Base-by-base conservation (phyloP, 1,140 invertebrate species). In the Meloidogyne floridensis region DNA sequence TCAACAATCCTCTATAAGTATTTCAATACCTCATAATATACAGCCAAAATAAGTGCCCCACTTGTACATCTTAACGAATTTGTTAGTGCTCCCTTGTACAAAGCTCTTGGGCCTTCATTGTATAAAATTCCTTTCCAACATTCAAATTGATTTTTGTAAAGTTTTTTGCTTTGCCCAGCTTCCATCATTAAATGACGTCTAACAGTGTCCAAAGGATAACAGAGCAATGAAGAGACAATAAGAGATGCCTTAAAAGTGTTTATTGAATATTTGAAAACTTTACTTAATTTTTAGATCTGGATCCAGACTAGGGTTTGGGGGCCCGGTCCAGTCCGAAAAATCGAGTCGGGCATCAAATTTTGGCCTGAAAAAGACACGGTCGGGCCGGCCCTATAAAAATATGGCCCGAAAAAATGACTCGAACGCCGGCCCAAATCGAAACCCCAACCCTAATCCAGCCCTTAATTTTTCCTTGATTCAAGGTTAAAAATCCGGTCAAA, bases 201-300 rank as follows among this genome's bases (percentile, higher is more conserved):
- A 51, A 88, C 86, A 20, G 87, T 88, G 82, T 88, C 87, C 47
- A 88, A 72, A 3, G 87, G 87, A 75, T 88, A 89, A 76, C 86
- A 87, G 7, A 84, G 56, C 43, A 87, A 59, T 20, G 81, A 77
- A n/a, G 87, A 89, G 13, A 80, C 54, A 20, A 87, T 72, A 11
- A 87, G 56, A 74, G 84, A 87, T 53, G 82, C 59, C 87, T 87
- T n/a, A n/a, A n/a, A 80, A 32, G 10, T 15, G 32, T 51, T 32
- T 59, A 69, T 56, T 2, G 15, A 54, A 42, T 69, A 54, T 54
- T 80, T 81, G 4, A 20, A 7, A 43, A 47, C 3, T 8, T 75
- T 70, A 69, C n/a, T n/a, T n/a, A n/a, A n/a, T n/a, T n/a, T n/a
- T n/a, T n/a, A n/a, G n/a, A n/a, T n/a, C n/a, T n/a, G n/a, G n/a